A percentile compares a stretch with the other conserved stretches of the same genome.
Evolutionary conservation across 2,797 vertebrate species (phyloP).

Genomic region (Arrhamphus sclerolepis): DNA sequence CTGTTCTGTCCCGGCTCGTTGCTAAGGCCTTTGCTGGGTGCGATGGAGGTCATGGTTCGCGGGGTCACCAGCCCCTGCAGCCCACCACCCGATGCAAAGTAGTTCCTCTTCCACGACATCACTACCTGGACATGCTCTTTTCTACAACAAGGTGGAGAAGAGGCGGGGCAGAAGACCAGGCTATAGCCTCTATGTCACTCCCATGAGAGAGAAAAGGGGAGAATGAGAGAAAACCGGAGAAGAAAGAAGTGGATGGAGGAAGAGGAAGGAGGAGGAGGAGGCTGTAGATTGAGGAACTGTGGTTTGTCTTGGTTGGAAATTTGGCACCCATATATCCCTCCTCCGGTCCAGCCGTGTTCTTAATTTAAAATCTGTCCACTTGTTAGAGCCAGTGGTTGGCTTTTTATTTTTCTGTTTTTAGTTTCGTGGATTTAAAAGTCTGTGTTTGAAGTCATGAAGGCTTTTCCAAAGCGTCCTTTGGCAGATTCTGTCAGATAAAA

Average conservation of each 20-base stretch:
- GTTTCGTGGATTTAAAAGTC: constrained; percentile 58
- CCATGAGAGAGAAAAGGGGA: constrained; percentile 69
- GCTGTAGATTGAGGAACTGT: constrained; percentile 36
- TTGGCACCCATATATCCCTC: constrained; percentile 71
- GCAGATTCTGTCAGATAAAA: constrained; percentile 38
- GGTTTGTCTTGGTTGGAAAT: constrained; percentile 48
- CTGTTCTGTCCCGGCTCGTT: constrained; percentile 98
- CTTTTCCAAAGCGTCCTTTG: constrained; percentile 55
- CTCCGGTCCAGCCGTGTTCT: constrained; percentile 49
- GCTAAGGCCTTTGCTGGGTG: constrained; percentile 96
- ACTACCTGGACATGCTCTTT: constrained; percentile 65
- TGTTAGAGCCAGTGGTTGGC: constrained; percentile 40
- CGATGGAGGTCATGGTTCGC: constrained; percentile 92
- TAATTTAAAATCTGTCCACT: constrained; percentile 54
- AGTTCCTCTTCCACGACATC: constrained; percentile 98
- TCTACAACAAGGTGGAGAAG: constrained; percentile 46
- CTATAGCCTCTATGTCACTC: constrained; percentile 73
- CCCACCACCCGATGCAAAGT: constrained; percentile 90
- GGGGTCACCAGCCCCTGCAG: constrained; percentile 92
- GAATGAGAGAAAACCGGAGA: constrained; percentile 51
- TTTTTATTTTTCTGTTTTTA: constrained; percentile 52
- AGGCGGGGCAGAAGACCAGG: constrained; percentile 57
- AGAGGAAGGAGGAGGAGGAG: constrained; percentile 36
- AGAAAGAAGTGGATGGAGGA: constrained; percentile 13
- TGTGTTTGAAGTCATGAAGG: constrained; percentile 54